Conservation (phyloP, 2,113 vertebrate species). For the Gracilinanus agilis region DNA sequence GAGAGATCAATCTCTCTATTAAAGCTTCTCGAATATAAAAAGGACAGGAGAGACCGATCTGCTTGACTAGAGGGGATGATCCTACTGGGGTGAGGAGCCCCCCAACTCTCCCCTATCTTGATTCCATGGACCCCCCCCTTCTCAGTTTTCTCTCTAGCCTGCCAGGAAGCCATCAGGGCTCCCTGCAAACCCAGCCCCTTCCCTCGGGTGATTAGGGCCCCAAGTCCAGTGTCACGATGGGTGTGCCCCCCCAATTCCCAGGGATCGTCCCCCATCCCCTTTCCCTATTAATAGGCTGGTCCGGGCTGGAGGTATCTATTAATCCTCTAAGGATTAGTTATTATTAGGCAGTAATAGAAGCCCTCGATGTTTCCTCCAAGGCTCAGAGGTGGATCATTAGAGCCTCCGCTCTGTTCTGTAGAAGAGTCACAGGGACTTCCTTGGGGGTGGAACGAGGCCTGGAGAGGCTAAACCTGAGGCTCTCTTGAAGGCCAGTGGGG, state of each 20-base stretch:
- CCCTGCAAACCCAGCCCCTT: not conserved
- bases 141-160: not conserved
- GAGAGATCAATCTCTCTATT: not conserved
- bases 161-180: not conserved
- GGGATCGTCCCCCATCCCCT: not conserved
- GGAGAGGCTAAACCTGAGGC: not conserved
- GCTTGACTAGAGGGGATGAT: not conserved
- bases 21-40: not conserved
- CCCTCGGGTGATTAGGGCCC: not conserved
- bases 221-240: not conserved
- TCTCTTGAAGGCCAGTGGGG: not conserved
- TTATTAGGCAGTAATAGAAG: not conserved
- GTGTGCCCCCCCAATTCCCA: not conserved
- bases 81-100: not conserved
- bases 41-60: not conserved
- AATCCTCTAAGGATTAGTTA: not conserved
- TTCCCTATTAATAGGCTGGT: not conserved
- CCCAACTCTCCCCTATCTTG: not conserved
- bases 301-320: constrained; percentile 3
- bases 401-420: not conserved
- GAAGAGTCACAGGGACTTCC: not conserved
- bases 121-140: not conserved
- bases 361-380: constrained; percentile 8
- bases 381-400: not conserved
- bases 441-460: not conserved